These are phyloP conservation scores for Cairina moschata DNA, from an alignment of 2,113 vertebrate species.

Conservation along the genomic window DNA sequence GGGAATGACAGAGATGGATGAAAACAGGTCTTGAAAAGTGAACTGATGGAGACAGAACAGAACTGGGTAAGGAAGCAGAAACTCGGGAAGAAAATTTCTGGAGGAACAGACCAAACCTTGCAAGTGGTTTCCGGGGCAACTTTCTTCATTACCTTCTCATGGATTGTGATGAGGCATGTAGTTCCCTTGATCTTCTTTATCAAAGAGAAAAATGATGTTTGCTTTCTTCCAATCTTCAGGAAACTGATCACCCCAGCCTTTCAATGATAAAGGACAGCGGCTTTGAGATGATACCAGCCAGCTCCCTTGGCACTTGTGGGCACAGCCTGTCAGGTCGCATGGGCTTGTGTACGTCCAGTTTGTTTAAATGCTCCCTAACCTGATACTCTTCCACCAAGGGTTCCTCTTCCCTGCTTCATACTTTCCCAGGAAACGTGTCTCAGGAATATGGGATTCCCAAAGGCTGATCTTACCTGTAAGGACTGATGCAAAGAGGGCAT, in stretches of 20 bases:
- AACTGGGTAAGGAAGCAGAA: neutral
- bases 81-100: neutral
- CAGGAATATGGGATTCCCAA: neutral
- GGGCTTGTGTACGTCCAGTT: rapidly evolving
- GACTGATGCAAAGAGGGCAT: neutral
- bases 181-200: neutral
- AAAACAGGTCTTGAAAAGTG: neutral
- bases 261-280: neutral
- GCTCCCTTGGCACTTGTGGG: rapidly evolving
- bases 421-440: neutral
- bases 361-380: neutral
- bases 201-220: neutral
- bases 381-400: neutral
- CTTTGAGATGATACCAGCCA: neutral
- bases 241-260: neutral
- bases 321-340: neutral
- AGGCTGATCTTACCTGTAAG: neutral
- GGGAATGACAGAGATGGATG: neutral
- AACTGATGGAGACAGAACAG: neutral
- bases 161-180: neutral
- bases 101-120: neutral
- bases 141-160: neutral
- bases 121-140: neutral
- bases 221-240: neutral
- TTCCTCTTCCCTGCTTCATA: neutral